Percentiles rank a stretch among this genome's conserved stretches.
phyloP scores from a whole-genome alignment of 2,797 vertebrate species.

The Tachyglossus aculeatus region DNA sequence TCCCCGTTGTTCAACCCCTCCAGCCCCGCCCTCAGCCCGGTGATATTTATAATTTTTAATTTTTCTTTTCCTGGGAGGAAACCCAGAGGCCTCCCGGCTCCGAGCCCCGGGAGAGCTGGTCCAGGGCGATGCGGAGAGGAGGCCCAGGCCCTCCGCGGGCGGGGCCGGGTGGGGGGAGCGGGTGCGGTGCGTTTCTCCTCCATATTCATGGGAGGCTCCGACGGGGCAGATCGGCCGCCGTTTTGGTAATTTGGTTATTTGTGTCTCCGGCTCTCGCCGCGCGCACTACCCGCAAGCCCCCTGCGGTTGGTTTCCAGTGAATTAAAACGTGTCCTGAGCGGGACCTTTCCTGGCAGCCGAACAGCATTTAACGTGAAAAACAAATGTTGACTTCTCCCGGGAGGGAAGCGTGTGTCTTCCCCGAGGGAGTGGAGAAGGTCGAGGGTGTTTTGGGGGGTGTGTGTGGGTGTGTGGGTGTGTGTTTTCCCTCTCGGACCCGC shows the following conservation, averaged over 20 bases:
- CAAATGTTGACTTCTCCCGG: constrained; percentile 85
- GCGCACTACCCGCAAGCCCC: constrained; percentile 84
- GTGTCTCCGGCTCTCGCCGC: constrained; percentile 80
- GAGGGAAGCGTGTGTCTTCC: constrained; percentile 75
- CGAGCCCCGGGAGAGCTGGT: too few relatives aligned
- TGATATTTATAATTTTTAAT: constrained; percentile 79
- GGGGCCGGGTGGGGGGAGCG: too few relatives aligned
- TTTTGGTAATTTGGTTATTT: constrained; percentile 88
- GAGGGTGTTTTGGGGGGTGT: too few relatives aligned
- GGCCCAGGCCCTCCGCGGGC: too few relatives aligned
- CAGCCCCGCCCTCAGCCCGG: constrained; percentile 68
- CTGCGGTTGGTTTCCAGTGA: constrained; percentile 81
- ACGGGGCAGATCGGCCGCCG: constrained; percentile 82
- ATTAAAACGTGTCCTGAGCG: constrained; percentile 84
- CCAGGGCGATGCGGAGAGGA: too few relatives aligned
- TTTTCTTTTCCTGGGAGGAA: constrained; percentile 74
- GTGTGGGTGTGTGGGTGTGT: too few relatives aligned
- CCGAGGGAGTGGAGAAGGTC: not conserved
- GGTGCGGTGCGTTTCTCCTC: too few relatives aligned
- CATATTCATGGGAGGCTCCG: constrained; percentile 88
- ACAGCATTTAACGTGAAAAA: constrained; percentile 84
- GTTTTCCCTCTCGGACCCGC: too few relatives aligned
- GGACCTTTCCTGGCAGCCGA: constrained; percentile 79
- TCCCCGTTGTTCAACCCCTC: constrained; percentile 29
- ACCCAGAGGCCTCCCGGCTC: too few relatives aligned